Evolutionary conservation across 1,140 invertebrate genomes (phyloP).

Genomic region (Stegodyphus dumicola): DNA sequence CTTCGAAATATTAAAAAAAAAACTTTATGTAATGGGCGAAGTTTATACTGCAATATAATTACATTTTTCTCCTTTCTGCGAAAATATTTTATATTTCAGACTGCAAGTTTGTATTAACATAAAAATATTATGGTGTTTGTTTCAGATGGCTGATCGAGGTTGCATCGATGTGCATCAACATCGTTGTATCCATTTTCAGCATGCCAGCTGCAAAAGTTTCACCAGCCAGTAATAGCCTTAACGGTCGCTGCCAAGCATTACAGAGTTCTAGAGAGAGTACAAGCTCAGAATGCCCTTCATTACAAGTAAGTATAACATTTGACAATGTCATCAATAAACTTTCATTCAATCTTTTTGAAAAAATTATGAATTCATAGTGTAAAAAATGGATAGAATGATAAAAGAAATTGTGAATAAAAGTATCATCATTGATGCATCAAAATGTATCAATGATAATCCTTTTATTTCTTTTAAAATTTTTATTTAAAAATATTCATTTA

Average conservation of each 20-base stretch:
- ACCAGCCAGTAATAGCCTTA: slow-evolving; percentile 11
- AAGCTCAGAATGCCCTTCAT: slow-evolving; percentile 13
- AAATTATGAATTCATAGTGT: too few species aligned
- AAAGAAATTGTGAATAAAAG: too few species aligned
- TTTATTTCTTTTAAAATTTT: too few species aligned
- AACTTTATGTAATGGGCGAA: too few species aligned
- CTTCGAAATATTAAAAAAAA: too few species aligned
- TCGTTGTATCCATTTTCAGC: background rate
- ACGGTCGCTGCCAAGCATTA: background rate
- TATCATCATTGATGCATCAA: too few species aligned
- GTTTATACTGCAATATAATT: too few species aligned
- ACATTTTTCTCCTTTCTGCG: background rate
- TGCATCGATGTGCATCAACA: background rate
- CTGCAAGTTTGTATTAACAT: background rate
- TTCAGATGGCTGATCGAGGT: slow-evolving; percentile 18
- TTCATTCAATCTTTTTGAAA: too few species aligned
- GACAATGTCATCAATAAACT: too few species aligned
- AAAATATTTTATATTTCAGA: background rate
- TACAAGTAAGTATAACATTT: slow-evolving; percentile 17
- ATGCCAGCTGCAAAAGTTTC: slow-evolving; percentile 50
- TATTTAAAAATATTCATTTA: too few species aligned
- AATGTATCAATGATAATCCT: too few species aligned
- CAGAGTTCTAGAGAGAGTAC: slow-evolving; percentile 11
- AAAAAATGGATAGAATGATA: too few species aligned
- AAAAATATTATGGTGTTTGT: background rate